Evolutionary conservation across 2,797 vertebrate genomes (phyloP).

Genomic region (Merluccius polli): DNA sequence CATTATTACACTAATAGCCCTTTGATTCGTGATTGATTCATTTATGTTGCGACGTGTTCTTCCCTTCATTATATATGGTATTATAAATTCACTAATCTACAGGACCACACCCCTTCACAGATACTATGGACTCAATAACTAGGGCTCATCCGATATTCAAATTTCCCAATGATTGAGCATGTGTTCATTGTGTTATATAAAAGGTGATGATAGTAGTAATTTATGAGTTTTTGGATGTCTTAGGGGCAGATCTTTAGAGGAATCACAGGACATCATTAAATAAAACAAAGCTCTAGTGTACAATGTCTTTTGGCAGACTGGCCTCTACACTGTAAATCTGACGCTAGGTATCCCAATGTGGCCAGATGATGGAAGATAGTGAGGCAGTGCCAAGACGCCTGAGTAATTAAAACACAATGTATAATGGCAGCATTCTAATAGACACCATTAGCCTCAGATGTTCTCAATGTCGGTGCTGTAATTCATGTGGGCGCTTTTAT

Average conservation of each 20-base stretch:
- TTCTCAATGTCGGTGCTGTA: not conserved
- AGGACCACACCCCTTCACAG: not conserved
- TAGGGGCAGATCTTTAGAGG: not conserved
- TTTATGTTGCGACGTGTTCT: not conserved
- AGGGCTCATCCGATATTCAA: too few species aligned
- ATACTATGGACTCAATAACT: not conserved
- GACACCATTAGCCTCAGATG: not conserved
- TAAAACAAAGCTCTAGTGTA: not conserved
- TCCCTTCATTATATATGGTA: not conserved
- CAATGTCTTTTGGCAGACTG: not conserved
- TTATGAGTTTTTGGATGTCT: not conserved
- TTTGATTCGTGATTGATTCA: not conserved
- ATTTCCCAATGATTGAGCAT: too few species aligned
- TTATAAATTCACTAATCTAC: not conserved
- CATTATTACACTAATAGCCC: not conserved
- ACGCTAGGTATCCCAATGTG: not conserved
- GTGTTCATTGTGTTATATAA: not conserved
- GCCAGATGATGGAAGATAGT: not conserved
- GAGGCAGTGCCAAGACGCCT: not conserved
- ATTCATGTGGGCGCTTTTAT: not conserved
- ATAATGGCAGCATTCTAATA: not conserved
- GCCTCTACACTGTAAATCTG: not conserved
- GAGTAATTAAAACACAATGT: slow-evolving; percentile 2
- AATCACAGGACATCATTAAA: not conserved
- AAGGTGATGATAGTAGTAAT: not conserved